Conservation (phyloP, 1,140 invertebrate genomes). For the Leptinotarsa defecta region DNA sequence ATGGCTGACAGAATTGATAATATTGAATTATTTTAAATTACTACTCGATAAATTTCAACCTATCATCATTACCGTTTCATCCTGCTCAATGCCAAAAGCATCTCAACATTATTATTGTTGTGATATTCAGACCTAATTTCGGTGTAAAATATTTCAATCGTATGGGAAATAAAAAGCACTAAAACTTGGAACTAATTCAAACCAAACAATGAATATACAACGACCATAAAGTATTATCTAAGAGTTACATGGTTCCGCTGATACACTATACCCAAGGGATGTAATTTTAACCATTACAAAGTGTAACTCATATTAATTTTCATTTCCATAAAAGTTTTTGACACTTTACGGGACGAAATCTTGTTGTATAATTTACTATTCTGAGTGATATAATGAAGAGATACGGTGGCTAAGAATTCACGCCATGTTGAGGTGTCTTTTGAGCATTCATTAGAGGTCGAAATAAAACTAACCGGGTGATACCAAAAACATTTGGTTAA, state of each 20-base stretch:
- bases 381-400: constrained; percentile 25
- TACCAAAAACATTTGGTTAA: no score
- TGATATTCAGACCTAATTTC: no score
- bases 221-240: constrained; percentile 12
- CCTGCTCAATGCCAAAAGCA: not conserved
- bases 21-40: not conserved
- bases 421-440: constrained; percentile 5
- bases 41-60: not conserved
- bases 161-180: not conserved
- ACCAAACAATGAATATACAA: constrained; percentile 14
- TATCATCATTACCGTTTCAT: not conserved
- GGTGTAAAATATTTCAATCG: no score
- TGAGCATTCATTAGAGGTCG: not conserved
- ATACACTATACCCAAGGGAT: constrained; percentile 33
- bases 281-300: constrained; percentile 41
- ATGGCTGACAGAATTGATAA: no score
- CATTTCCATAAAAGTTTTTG: constrained; percentile 38
- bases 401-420: constrained; percentile 1
- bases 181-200: not conserved
- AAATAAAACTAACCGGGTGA: no score
- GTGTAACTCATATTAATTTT: constrained; percentile 42
- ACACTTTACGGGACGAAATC: constrained; percentile 37
- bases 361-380: constrained; percentile 28
- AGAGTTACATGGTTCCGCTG: constrained; percentile 14
- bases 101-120: no score